Evolutionary conservation across 2,797 vertebrate species (phyloP).

Genomic region (Acanthis flammea): DNA sequence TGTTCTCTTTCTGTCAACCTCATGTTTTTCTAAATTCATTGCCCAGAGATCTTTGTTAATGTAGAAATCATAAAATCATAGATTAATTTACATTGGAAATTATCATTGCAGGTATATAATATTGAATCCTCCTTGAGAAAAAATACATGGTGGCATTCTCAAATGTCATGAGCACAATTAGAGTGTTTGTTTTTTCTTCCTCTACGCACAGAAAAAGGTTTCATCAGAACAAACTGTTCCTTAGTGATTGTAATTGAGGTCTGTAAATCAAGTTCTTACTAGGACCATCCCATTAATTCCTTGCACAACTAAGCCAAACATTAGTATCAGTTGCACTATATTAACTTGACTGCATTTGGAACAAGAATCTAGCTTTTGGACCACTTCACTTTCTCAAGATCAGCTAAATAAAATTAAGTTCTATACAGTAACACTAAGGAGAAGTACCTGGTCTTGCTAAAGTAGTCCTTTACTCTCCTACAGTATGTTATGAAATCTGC

Average conservation of each 20-base stretch:
- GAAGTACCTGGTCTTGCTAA: neutral
- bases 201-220: neutral
- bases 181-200: neutral
- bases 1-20: neutral
- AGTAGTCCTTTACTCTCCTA: neutral
- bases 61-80: neutral
- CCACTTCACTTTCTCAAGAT: neutral
- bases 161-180: constrained; percentile 3
- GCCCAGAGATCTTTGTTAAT: neutral
- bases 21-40: neutral
- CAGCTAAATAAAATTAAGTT: neutral
- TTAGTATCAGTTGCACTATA: neutral
- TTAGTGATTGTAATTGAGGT: neutral
- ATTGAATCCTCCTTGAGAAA: neutral
- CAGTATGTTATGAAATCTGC: neutral
- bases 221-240: neutral
- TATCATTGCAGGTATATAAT: neutral
- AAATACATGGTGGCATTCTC: neutral
- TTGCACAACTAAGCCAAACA: neutral
- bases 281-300: neutral
- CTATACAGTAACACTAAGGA: neutral
- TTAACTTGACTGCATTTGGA: neutral
- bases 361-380: neutral
- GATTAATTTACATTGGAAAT: neutral
- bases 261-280: neutral